A percentile compares a stretch with the other conserved stretches of the same genome.
Evolutionary conservation across 2,888 invertebrate species (phyloP).

Genomic region (Agriopis aurantiaria): DNA sequence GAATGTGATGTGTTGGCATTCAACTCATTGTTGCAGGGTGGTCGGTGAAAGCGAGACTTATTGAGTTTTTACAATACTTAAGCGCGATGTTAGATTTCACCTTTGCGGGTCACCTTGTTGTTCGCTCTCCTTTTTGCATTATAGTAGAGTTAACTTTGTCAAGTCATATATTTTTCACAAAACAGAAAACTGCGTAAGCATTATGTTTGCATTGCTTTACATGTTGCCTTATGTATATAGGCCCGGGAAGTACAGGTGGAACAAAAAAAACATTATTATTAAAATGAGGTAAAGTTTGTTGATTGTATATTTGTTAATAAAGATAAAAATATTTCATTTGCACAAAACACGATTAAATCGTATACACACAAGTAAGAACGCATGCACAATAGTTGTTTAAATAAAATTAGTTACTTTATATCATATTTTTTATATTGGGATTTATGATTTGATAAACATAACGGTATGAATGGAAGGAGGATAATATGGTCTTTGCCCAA

Average conservation of each 20-base stretch:
- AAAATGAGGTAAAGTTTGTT: too few species aligned
- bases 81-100: constrained; percentile 48
- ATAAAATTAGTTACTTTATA: too few species aligned
- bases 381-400: too few species aligned
- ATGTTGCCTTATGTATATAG: too few species aligned
- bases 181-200: too few species aligned
- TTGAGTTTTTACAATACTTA: constrained; percentile 49
- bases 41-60: constrained; percentile 75
- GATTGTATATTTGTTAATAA: background rate
- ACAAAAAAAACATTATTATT: too few species aligned
- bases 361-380: too few species aligned
- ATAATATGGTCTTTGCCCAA: background rate
- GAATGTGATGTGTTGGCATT: constrained; percentile 67
- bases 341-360: too few species aligned
- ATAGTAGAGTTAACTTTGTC: background rate
- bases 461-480: background rate
- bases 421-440: too few species aligned
- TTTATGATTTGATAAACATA: background rate
- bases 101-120: constrained; percentile 25
- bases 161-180: background rate
- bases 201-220: too few species aligned
- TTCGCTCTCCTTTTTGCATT: background rate
- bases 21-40: constrained; percentile 70
- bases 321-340: too few species aligned
- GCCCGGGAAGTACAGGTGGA: too few species aligned